phyloP scores from a whole-genome alignment of 1,140 invertebrate species.

The Lethocerus indicus region DNA sequence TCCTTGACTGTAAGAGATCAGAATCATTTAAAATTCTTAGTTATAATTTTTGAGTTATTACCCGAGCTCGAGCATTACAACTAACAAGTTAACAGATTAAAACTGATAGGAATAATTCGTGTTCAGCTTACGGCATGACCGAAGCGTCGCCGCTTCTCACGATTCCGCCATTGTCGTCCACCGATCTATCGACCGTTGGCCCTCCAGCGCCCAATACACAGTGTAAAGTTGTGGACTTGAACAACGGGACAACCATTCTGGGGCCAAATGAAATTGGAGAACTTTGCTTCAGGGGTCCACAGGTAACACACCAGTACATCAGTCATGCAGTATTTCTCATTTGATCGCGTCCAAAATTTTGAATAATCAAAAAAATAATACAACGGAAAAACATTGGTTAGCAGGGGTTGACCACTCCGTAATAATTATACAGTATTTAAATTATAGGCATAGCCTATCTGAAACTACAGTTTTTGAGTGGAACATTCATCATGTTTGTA shows the following conservation, averaged over 20 bases:
- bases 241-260: conserved; percentile 31
- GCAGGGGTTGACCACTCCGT: no score
- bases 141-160: conserved; percentile 34
- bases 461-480: no score
- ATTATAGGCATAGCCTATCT: no score
- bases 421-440: no score
- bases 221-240: conserved; percentile 40
- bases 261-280: conserved; percentile 44
- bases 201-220: conserved; percentile 37
- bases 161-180: conserved; percentile 22
- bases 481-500: not conserved
- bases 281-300: conserved; percentile 44
- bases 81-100: no score
- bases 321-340: not conserved
- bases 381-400: not conserved
- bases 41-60: not conserved
- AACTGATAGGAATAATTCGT: not conserved
- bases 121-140: conserved; percentile 43
- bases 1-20: not conserved
- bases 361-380: not conserved
- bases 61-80: not conserved
- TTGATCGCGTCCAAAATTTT: not conserved
- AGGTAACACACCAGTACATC: no score
- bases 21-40: not conserved
- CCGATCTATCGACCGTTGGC: conserved; percentile 35